Evolutionary conservation across 2,113 vertebrate species (phyloP).

Genomic region (Balaeniceps rex): DNA sequence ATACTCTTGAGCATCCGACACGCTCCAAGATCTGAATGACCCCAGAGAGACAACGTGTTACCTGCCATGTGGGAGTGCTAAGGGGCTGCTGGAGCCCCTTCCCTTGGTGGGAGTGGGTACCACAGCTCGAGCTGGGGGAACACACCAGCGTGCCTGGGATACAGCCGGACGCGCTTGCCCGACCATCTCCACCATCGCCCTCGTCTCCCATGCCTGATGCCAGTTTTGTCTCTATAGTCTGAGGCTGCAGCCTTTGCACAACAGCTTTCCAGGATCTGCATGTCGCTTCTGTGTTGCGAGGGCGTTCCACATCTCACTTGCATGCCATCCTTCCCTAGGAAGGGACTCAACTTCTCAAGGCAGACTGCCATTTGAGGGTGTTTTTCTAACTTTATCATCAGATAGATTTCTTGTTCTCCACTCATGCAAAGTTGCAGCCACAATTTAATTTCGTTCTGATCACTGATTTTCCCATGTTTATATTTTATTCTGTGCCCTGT

Average conservation of each 20-base stretch:
- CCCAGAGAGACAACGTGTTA: background rate
- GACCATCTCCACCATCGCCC: background rate
- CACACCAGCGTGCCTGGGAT: background rate
- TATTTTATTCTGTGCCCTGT: background rate
- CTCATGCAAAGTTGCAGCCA: background rate
- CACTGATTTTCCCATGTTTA: background rate
- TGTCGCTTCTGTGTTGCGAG: accelerated
- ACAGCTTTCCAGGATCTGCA: background rate
- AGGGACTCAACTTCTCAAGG: background rate
- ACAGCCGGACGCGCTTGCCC: background rate
- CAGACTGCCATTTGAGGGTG: background rate
- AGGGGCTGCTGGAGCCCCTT: background rate
- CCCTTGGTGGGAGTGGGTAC: background rate
- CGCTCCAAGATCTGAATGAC: background rate
- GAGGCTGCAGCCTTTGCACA: background rate
- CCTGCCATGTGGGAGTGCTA: accelerated
- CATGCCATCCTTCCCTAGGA: background rate
- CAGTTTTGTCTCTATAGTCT: background rate
- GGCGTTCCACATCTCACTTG: background rate
- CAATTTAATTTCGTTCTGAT: conserved; percentile 16
- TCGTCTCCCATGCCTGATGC: background rate
- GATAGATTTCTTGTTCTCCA: background rate
- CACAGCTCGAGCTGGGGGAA: background rate
- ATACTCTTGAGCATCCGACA: background rate
- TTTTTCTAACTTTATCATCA: background rate